phyloP scores from a whole-genome alignment of 2,797 vertebrate genomes.

The Megaceryle alcyon region DNA sequence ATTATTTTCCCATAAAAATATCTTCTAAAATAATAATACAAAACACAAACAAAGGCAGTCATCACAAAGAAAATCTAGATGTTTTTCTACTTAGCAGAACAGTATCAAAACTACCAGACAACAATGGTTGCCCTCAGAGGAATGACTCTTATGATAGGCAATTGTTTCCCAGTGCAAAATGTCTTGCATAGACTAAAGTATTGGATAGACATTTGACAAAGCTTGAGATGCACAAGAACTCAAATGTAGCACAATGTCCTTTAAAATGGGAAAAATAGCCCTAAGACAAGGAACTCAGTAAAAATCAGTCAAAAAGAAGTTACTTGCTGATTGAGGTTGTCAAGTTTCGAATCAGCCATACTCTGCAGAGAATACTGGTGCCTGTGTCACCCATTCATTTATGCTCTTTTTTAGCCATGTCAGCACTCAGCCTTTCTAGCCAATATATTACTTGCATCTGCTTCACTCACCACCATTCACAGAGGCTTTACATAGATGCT shows the following conservation, averaged over 20 bases:
- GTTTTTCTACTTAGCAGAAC: neutral
- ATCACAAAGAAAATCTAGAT: neutral
- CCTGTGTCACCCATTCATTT: neutral
- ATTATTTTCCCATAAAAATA: conserved; percentile 7
- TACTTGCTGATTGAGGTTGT: neutral
- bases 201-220: neutral
- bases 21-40: neutral
- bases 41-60: neutral
- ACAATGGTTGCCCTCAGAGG: neutral
- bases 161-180: neutral
- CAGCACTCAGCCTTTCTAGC: neutral
- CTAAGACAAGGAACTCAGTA: neutral
- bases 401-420: too few relatives aligned
- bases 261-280: neutral
- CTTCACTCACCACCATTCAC: neutral
- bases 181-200: neutral
- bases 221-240: neutral
- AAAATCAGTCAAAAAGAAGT: neutral
- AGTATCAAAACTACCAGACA: neutral
- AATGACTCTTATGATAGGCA: neutral
- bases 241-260: neutral
- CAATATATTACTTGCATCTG: neutral
- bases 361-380: neutral
- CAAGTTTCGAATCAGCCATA: neutral
- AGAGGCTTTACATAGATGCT: neutral